Percentiles rank a stretch among this genome's conserved stretches.
phyloP scores from a whole-genome alignment of 2,888 invertebrate species.

The Crioceris asparagi region DNA sequence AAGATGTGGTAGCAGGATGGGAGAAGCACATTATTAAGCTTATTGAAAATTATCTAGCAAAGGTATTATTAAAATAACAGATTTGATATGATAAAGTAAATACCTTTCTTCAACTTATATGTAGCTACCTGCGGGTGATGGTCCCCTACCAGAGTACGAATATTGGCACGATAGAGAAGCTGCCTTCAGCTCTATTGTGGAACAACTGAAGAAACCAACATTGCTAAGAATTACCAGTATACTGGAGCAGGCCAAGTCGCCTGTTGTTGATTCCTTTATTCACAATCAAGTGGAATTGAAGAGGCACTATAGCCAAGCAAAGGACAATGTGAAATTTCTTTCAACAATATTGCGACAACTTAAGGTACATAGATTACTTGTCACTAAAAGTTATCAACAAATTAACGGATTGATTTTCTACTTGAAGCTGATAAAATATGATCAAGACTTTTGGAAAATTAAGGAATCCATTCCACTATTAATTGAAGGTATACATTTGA shows the following conservation, averaged over 20 bases:
- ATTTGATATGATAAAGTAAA: not conserved
- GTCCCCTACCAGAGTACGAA: constrained; percentile 75
- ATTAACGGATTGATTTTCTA: not conserved
- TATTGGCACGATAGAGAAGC: constrained; percentile 78
- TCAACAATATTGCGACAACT: constrained; percentile 65
- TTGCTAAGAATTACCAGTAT: constrained; percentile 51
- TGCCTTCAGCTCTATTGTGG: constrained; percentile 64
- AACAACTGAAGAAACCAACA: constrained; percentile 67
- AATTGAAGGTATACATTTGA: constrained; percentile 76
- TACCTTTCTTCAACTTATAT: constrained; percentile 8
- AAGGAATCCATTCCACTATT: constrained; percentile 63
- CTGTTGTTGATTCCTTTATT: constrained; percentile 48
- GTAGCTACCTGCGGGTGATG: constrained; percentile 54
- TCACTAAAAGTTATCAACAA: too few relatives aligned
- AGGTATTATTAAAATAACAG: constrained; percentile 33
- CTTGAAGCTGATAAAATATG: constrained; percentile 12
- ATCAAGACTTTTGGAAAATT: constrained; percentile 58
- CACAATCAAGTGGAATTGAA: constrained; percentile 50
- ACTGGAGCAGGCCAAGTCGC: constrained; percentile 45
- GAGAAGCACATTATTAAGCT: constrained; percentile 52
- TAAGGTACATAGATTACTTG: constrained; percentile 39
- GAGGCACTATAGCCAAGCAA: constrained; percentile 58
- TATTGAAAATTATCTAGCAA: constrained; percentile 43
- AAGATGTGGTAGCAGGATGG: constrained; percentile 54
- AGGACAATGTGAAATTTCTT: constrained; percentile 69